phyloP scores from a whole-genome alignment of 2,113 vertebrate genomes.

The Phyllostomus hastatus region DNA sequence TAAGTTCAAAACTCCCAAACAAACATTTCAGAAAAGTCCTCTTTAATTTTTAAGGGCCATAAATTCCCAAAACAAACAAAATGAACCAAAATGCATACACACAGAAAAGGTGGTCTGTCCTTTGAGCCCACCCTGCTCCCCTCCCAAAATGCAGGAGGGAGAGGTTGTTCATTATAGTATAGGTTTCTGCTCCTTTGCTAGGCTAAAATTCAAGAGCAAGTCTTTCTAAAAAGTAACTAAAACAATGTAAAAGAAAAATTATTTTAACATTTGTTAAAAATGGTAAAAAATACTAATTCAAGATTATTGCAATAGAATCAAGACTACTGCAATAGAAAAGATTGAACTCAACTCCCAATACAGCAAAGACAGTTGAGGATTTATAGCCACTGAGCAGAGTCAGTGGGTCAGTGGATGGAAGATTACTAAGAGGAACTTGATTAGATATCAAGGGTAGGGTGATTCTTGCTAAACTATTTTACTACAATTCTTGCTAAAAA shows the following conservation, averaged over 20 bases:
- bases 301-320: neutral
- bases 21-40: constrained; percentile 14
- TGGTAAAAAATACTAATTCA: neutral
- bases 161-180: neutral
- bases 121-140: neutral
- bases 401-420: neutral
- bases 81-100: neutral
- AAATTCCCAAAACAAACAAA: neutral
- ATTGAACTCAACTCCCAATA: neutral
- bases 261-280: neutral
- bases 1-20: neutral
- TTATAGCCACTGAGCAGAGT: neutral
- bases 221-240: neutral
- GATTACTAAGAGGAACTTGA: neutral
- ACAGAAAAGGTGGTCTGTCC: neutral
- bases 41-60: neutral
- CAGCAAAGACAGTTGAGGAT: neutral
- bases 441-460: neutral
- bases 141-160: neutral
- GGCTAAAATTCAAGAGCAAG: neutral
- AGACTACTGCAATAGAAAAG: neutral
- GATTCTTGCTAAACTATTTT: neutral
- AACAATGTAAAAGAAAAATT: neutral
- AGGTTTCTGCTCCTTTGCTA: neutral
- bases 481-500: neutral